phyloP scores from a whole-genome alignment of 1,140 invertebrate species.

The Sitobion miscanthi region DNA sequence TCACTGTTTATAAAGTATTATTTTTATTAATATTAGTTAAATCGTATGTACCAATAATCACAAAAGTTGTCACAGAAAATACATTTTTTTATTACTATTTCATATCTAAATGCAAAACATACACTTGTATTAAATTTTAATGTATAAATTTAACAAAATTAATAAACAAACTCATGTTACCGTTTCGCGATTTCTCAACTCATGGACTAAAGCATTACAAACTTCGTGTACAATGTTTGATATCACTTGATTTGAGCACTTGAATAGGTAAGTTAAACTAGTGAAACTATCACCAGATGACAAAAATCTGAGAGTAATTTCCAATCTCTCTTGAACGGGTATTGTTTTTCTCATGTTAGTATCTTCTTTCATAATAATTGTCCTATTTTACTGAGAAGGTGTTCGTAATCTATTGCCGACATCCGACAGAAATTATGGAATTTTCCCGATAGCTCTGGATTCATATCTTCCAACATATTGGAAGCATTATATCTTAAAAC shows the following conservation, averaged over 20 bases:
- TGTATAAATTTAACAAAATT: conserved; percentile 23
- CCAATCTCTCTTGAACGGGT: neutral
- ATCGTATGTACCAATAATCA: neutral
- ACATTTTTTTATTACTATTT: neutral
- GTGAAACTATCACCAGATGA: too few relatives aligned
- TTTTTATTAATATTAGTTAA: neutral
- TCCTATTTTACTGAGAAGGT: conserved; percentile 54
- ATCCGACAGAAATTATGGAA: conserved; percentile 55
- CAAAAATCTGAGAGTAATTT: too few relatives aligned
- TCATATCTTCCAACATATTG: conserved; percentile 22
- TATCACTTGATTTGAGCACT: too few relatives aligned
- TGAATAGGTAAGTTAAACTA: too few relatives aligned
- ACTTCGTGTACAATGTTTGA: too few relatives aligned
- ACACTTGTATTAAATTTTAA: neutral
- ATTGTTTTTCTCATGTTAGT: conserved; percentile 61
- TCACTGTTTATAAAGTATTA: neutral
- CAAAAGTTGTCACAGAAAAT: neutral
- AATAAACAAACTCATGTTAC: too few relatives aligned
- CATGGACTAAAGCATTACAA: too few relatives aligned
- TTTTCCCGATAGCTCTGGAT: conserved; percentile 33
- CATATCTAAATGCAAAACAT: neutral
- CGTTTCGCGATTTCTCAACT: too few relatives aligned
- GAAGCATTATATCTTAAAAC: conserved; percentile 35
- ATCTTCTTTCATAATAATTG: conserved; percentile 60
- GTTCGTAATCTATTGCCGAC: conserved; percentile 38